phyloP scores from a whole-genome alignment of 1,140 invertebrate species.

The Coptotermes formosanus region DNA sequence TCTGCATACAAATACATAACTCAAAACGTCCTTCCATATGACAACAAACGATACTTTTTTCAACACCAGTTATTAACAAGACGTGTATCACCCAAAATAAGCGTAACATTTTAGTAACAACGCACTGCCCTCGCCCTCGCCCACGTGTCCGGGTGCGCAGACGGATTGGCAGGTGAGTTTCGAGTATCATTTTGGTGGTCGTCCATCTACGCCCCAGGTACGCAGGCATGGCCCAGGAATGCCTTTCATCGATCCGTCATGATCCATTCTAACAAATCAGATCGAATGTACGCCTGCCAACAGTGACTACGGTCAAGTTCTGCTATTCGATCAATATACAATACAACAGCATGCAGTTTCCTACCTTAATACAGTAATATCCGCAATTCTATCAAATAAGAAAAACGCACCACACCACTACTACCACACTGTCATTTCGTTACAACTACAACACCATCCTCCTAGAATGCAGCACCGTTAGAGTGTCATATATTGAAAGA shows the following conservation, averaged over 20 bases:
- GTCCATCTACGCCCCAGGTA: not conserved
- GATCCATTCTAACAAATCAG: not conserved
- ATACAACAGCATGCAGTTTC: not conserved
- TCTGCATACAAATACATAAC: too few relatives aligned
- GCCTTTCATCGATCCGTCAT: conserved; percentile 23
- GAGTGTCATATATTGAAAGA: not conserved
- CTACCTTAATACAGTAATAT: not conserved
- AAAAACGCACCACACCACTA: not conserved
- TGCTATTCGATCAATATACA: not conserved
- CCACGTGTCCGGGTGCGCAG: not conserved
- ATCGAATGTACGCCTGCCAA: not conserved
- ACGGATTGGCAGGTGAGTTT: not conserved
- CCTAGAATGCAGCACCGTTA: not conserved
- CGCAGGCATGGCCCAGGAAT: conserved; percentile 17
- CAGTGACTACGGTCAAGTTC: not conserved
- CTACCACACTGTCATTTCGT: not conserved
- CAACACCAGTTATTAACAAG: not conserved
- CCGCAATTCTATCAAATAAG: not conserved
- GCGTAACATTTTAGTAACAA: not conserved
- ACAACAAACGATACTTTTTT: not conserved
- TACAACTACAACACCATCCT: not conserved
- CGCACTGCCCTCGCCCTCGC: not conserved
- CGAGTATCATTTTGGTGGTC: not conserved
- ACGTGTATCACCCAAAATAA: not conserved
- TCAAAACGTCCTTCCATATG: not conserved